Conservation (phyloP, 2,113 vertebrate species). For the Empidonax alnorum region DNA sequence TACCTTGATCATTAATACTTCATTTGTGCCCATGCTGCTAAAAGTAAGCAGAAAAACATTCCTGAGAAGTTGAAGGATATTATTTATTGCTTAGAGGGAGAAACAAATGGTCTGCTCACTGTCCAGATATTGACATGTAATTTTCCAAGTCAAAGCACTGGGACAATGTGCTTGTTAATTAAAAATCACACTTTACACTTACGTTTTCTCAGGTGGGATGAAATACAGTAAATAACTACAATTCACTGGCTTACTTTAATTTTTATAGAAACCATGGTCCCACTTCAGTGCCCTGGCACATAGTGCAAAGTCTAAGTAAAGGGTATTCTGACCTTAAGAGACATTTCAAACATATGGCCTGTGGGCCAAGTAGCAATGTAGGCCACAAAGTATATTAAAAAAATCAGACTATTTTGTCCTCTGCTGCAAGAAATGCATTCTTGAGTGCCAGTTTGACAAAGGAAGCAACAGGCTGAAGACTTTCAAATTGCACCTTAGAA, state of each 20-base stretch:
- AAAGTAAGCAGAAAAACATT: slow-evolving; percentile 1
- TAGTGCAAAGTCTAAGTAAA: background rate
- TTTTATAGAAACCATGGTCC: slow-evolving; percentile 40
- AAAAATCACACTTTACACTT: slow-evolving; percentile 58
- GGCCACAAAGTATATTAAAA: background rate
- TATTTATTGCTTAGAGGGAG: slow-evolving; percentile 16
- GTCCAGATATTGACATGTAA: slow-evolving; percentile 42
- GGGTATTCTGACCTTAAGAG: slow-evolving; percentile 44
- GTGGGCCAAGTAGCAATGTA: background rate
- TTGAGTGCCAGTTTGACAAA: background rate
- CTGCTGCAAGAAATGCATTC: background rate
- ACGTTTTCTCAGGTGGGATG: slow-evolving; percentile 23
- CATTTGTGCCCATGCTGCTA: background rate
- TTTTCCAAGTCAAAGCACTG: slow-evolving; percentile 71
- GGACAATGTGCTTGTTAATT: slow-evolving; percentile 67
- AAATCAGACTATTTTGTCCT: background rate
- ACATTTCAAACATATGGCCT: slow-evolving; percentile 11
- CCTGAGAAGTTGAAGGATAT: background rate
- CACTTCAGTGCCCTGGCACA: slow-evolving; percentile 60
- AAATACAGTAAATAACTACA: slow-evolving; percentile 48
- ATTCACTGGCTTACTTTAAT: slow-evolving; percentile 40
- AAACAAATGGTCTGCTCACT: slow-evolving; percentile 51
- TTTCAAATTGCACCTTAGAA: background rate
- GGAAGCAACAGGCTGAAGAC: background rate
- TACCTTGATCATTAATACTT: background rate